Percentiles rank a stretch among this genome's conserved stretches.
phyloP scores from a whole-genome alignment of 1,140 invertebrate species.

The Aphelenchoides fujianensis region DNA sequence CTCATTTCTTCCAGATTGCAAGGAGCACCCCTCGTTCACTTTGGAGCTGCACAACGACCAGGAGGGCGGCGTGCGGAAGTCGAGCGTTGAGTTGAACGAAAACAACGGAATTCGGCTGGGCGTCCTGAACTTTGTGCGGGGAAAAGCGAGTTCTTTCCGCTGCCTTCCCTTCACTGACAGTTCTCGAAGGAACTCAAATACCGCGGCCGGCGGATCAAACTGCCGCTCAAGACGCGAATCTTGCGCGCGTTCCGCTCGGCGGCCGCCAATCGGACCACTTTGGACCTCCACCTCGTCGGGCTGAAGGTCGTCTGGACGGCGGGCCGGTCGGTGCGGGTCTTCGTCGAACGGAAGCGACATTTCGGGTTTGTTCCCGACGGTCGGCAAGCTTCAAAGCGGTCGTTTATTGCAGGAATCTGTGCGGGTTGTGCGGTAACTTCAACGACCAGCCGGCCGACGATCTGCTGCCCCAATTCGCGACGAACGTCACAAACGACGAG shows the following conservation, averaged over 20 bases:
- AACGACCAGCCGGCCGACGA: neutral
- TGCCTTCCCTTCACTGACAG: neutral
- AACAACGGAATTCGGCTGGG: slow-evolving; percentile 16
- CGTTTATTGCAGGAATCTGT: neutral
- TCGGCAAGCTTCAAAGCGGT: neutral
- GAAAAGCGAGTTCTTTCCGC: neutral
- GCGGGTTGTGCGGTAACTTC: slow-evolving; percentile 19
- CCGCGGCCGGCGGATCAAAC: slow-evolving; percentile 11
- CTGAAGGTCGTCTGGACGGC: neutral
- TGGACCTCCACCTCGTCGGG: neutral
- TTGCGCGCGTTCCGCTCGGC: neutral
- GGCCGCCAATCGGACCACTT: neutral
- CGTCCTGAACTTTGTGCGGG: slow-evolving; percentile 14
- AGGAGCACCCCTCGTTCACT: neutral
- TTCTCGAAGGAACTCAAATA: slow-evolving; percentile 17
- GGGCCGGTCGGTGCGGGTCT: neutral
- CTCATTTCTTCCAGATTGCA: neutral
- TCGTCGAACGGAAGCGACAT: neutral
- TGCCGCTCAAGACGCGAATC: neutral
- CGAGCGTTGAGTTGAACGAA: slow-evolving; percentile 4
- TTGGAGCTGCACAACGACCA: neutral
- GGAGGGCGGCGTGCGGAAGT: neutral
- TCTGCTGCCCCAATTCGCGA: neutral
- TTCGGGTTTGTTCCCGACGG: neutral
- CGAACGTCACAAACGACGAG: neutral